Conservation (phyloP, 2,113 vertebrate genomes). For the Geothlypis trichas region DNA sequence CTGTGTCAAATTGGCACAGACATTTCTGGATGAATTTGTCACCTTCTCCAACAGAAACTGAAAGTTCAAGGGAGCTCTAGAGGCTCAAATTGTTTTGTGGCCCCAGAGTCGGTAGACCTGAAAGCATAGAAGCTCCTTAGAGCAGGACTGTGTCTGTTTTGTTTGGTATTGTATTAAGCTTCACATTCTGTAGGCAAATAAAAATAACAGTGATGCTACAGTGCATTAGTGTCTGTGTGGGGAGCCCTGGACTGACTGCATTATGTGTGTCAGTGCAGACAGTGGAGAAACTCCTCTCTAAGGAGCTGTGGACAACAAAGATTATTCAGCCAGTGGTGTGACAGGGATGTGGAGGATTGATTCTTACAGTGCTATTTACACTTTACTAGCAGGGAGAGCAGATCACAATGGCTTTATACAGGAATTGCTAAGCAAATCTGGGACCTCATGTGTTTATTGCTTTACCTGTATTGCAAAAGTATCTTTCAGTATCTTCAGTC, state of each 20-base stretch:
- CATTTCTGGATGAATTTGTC: background rate
- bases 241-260: background rate
- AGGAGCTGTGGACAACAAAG: background rate
- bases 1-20: background rate
- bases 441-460: background rate
- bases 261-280: background rate
- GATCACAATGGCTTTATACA: background rate
- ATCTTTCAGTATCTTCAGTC: background rate
- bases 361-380: conserved; percentile 12
- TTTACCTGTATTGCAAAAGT: background rate
- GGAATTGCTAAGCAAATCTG: background rate
- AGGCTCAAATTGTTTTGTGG: background rate
- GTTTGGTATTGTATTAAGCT: background rate
- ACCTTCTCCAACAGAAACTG: background rate
- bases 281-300: background rate
- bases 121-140: background rate
- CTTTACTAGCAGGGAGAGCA: background rate
- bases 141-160: background rate
- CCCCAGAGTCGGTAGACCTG: background rate
- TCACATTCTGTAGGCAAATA: background rate
- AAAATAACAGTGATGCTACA: background rate
- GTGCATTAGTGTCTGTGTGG: background rate
- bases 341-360: conserved; percentile 15
- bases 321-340: background rate
- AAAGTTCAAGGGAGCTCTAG: background rate